These are phyloP conservation scores for Cotesia congregata DNA, from an alignment of 2,888 invertebrate species.

Conservation along the genomic window DNA sequence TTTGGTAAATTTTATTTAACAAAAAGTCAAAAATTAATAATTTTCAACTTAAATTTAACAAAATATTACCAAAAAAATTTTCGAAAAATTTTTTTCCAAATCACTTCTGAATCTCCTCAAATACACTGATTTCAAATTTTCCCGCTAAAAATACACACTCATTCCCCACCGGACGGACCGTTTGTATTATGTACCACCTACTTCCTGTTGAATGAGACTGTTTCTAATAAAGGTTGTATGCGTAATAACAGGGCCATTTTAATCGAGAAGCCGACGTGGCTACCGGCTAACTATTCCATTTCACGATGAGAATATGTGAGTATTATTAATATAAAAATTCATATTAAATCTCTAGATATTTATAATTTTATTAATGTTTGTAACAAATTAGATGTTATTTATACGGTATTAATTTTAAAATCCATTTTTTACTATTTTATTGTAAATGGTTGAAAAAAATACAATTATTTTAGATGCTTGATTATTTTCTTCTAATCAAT, in stretches of 20 bases:
- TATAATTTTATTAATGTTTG: background rate
- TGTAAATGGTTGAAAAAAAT: background rate
- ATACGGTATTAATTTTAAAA: background rate
- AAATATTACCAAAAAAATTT: no score
- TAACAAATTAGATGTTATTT: conserved; percentile 1
- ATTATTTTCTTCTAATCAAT: background rate
- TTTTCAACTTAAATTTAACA: no score
- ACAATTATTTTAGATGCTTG: background rate
- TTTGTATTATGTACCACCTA: conserved; percentile 6
- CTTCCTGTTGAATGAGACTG: conserved; percentile 11
- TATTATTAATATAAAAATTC: conserved; percentile 36
- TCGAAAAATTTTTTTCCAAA: no score
- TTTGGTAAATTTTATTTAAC: no score
- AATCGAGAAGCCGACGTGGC: conserved; percentile 63
- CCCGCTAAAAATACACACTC: background rate
- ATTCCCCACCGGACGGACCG: background rate
- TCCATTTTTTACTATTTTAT: background rate
- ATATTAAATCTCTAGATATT: no score
- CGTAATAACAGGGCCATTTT: conserved; percentile 68
- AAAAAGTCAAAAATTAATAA: no score
- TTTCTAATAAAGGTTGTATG: conserved; percentile 44
- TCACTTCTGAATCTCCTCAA: background rate
- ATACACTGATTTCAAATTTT: background rate
- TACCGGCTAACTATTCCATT: conserved; percentile 56
- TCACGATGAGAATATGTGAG: conserved; percentile 60